Evolutionary conservation across 35 echinoderm and acorn worm genomes (phyloP).

Genomic region (Holothuria glaberrima): DNA sequence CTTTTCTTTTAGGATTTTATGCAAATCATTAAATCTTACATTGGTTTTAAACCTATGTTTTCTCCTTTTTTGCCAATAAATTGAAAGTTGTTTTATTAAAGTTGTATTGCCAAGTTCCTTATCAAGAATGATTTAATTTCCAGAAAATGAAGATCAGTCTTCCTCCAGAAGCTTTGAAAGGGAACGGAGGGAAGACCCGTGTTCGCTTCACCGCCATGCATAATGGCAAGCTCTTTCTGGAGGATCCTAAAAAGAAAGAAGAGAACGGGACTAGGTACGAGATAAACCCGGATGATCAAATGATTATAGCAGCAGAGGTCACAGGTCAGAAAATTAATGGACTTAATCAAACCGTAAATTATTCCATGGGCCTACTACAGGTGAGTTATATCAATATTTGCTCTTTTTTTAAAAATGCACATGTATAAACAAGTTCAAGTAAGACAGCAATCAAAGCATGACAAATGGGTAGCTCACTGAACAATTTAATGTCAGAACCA

Average conservation of each 20-base stretch:
- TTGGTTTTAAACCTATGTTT: neutral
- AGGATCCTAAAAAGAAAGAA: neutral
- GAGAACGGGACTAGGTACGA: neutral
- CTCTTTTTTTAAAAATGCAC: no score
- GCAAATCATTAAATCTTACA: neutral
- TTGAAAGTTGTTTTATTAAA: no score
- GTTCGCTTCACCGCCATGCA: conserved; percentile 25
- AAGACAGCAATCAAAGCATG: no score
- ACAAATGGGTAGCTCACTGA: no score
- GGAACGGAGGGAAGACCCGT: neutral
- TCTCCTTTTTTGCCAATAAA: neutral
- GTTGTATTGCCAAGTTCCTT: no score
- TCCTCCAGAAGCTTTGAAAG: conserved; percentile 7
- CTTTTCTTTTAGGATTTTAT: no score
- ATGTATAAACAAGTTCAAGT: no score
- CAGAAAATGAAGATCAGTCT: conserved; percentile 44
- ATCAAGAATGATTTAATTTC: neutral
- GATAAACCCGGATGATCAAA: conserved; percentile 12
- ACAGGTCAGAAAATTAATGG: neutral
- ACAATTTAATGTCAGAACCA: no score
- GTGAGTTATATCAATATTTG: neutral
- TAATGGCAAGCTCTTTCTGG: conserved; percentile 20
- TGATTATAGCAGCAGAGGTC: conserved; percentile 14
- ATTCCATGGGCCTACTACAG: conserved; percentile 15
- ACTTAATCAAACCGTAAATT: conserved; percentile 11